Base-by-base conservation (phyloP, 2,797 vertebrate genomes). In the Acomys russatus region DNA sequence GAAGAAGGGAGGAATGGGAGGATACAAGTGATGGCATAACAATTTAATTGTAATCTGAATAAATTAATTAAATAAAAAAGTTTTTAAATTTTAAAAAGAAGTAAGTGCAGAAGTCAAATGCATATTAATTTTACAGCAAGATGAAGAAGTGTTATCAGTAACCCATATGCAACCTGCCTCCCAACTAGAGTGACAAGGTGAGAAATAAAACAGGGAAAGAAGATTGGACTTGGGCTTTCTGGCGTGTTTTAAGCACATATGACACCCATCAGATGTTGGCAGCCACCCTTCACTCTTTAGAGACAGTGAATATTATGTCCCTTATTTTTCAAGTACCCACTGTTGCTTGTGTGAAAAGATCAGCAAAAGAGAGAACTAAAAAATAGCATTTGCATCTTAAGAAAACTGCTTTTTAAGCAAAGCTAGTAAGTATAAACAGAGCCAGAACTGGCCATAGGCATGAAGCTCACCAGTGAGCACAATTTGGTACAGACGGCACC, bases 171-270 rank as follows among this genome's bases (percentile, higher is more conserved):
- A 93, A 30, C 73, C 25, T 9, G 6, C 23, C 51, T 38, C 56
- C 76, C 61, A 80, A 90, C 17, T 18, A 70, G n/a, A 92, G 51
- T 8, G 33, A n/a, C n/a, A 51, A 10, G 28, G 15, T 20, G 9
- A 23, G 9, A 95, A 82, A 79, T 83, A 20, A 85, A 86, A 68
- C 12, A 20, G 28, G 64, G 59, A 10, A 79, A 90, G 59, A 79
- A 80, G 3, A 20, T n/a, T 84, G 28, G 18, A 70, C 28, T 84
- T 9, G 10, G 44, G 74, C 84, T 76, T 61, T 71, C 6, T 44
- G 68, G 33, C 71, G n/a, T 22, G 90, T 97, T 90, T 35, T 87
- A 92, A n/a, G n/a, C 18, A 84, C 51, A 88, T 63, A 71, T 14
- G 18, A 61, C 51, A 49, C 23, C 20, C n/a, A 71, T 94, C 25